These are phyloP conservation scores for Leptopilina drosophilae DNA, from an alignment of 2,888 invertebrate genomes.

Conservation along the genomic window DNA sequence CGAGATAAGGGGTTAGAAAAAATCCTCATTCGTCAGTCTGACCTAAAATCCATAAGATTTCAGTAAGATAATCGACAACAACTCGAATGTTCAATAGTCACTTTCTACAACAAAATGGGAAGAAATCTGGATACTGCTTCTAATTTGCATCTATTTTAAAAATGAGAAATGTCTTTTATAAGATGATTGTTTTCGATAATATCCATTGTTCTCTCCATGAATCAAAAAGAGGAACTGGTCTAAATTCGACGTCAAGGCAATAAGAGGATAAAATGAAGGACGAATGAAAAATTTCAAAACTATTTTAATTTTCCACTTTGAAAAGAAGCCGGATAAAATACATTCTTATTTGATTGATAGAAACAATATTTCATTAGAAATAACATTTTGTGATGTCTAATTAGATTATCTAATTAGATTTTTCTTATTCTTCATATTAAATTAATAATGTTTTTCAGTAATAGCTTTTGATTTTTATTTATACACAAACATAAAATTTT, in stretches of 20 bases:
- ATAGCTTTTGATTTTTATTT: slow-evolving; percentile 33
- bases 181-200: slow-evolving; percentile 14
- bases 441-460: not conserved
- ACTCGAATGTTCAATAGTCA: slow-evolving; percentile 45
- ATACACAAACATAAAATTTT: not conserved
- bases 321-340: not conserved
- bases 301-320: not conserved
- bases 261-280: slow-evolving; percentile 5
- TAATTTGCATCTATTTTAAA: slow-evolving; percentile 28
- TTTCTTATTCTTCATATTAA: not conserved
- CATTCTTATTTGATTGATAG: too few relatives aligned
- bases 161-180: slow-evolving; percentile 22
- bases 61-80: slow-evolving; percentile 2
- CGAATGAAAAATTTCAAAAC: slow-evolving; percentile 19
- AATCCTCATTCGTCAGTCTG: not conserved
- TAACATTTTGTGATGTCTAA: too few relatives aligned
- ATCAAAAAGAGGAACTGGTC: not conserved
- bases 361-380: too few relatives aligned
- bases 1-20: too few relatives aligned
- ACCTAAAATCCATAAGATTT: slow-evolving; percentile 35
- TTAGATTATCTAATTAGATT: too few relatives aligned
- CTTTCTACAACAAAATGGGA: slow-evolving; percentile 49
- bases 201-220: slow-evolving; percentile 8
- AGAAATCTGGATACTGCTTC: slow-evolving; percentile 36
- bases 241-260: not conserved